phyloP scores from a whole-genome alignment of 2,888 invertebrate species.

The Pinctada fucata region DNA sequence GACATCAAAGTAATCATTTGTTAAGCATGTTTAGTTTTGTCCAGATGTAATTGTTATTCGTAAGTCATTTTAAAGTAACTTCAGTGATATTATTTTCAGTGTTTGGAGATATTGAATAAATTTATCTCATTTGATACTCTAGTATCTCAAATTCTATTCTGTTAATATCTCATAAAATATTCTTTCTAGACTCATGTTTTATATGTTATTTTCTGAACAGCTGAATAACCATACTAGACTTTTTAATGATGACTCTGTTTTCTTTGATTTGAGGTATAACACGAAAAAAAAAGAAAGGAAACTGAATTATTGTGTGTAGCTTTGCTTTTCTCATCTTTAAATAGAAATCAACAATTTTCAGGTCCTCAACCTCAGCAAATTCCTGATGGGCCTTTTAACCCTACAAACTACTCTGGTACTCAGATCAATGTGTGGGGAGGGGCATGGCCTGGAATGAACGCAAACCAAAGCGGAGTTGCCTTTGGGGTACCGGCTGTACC shows the following conservation, averaged over 20 bases:
- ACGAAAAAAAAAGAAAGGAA: too few relatives aligned
- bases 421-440: conserved; percentile 77
- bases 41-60: background rate
- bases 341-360: background rate
- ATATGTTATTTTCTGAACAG: too few relatives aligned
- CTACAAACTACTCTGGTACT: conserved; percentile 77
- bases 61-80: background rate
- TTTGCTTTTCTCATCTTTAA: too few relatives aligned
- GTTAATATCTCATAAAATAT: too few relatives aligned
- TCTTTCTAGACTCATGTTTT: too few relatives aligned
- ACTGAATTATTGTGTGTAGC: too few relatives aligned
- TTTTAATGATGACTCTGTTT: too few relatives aligned
- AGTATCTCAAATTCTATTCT: background rate
- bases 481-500: conserved; percentile 56
- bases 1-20: conserved; percentile 18
- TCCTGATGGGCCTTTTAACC: conserved; percentile 76
- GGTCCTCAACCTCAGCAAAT: conserved; percentile 47
- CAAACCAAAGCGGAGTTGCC: conserved; percentile 50
- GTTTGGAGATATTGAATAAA: background rate
- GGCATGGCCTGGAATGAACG: conserved; percentile 53
- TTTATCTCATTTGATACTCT: background rate
- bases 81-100: too few relatives aligned
- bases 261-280: too few relatives aligned
- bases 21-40: background rate
- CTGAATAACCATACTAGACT: too few relatives aligned